phyloP scores from a whole-genome alignment of 2,888 invertebrate genomes.

The Drosophila leonis region DNA sequence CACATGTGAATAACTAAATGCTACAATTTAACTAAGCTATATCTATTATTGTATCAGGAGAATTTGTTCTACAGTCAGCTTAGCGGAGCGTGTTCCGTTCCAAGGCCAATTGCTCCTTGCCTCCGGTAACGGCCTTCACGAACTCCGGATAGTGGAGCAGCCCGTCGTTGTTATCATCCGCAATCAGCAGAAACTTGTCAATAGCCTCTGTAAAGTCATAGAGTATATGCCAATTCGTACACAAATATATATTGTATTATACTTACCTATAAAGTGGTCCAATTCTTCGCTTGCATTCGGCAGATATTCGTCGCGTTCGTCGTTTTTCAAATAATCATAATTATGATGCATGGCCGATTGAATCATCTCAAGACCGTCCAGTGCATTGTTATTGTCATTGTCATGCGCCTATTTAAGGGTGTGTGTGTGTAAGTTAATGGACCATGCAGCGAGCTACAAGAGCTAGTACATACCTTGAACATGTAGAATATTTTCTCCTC shows the following conservation, averaged over 20 bases:
- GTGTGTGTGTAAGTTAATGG: background rate
- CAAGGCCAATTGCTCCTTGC: constrained; percentile 58
- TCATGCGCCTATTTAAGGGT: constrained; percentile 89
- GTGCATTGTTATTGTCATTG: constrained; percentile 93
- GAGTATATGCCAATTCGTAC: background rate
- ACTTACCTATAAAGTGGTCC: constrained; percentile 83
- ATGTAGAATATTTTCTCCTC: constrained; percentile 88
- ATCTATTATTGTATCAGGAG: constrained; percentile 55
- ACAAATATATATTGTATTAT: too few species aligned
- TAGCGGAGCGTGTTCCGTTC: constrained; percentile 63
- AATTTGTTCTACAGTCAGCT: background rate
- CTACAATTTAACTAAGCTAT: constrained; percentile 53
- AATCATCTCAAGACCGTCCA: constrained; percentile 96
- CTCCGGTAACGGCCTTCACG: constrained; percentile 84
- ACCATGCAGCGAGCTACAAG: rapidly evolving
- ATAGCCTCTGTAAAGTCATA: constrained; percentile 89
- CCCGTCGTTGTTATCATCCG: constrained; percentile 94
- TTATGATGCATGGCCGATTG: constrained; percentile 87
- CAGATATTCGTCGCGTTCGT: constrained; percentile 77
- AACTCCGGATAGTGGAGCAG: constrained; percentile 94
- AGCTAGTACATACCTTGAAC: constrained; percentile 82
- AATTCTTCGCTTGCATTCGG: constrained; percentile 83
- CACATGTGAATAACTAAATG: constrained; percentile 30
- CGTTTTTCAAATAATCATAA: constrained; percentile 85
- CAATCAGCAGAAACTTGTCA: constrained; percentile 92